phyloP scores from a whole-genome alignment of 2,113 vertebrate genomes.

The Charadrius vociferus region DNA sequence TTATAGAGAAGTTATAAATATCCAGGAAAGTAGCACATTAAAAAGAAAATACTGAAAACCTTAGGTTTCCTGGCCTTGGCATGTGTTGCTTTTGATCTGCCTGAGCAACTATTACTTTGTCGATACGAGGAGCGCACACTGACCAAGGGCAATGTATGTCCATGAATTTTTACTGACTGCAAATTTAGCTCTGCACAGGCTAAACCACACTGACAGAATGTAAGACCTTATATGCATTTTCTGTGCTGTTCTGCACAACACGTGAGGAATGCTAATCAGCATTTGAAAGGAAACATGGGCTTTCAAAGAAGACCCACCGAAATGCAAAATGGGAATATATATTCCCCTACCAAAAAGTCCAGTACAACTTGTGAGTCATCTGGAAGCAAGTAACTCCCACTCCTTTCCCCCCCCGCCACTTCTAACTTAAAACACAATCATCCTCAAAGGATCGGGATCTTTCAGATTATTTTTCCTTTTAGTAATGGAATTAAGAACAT shows the following conservation, averaged over 20 bases:
- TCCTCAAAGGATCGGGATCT: neutral
- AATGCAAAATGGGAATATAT: constrained; percentile 2
- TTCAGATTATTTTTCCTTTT: neutral
- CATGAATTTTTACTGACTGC: constrained; percentile 35
- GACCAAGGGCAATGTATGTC: constrained; percentile 24
- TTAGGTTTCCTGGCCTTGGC: neutral
- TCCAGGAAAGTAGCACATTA: neutral
- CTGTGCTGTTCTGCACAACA: neutral
- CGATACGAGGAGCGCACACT: neutral
- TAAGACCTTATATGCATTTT: constrained; percentile 40
- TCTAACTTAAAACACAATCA: neutral
- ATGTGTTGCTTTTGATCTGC: constrained; percentile 42
- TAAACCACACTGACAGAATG: constrained; percentile 10
- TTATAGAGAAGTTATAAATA: constrained; percentile 36
- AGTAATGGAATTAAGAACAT: neutral
- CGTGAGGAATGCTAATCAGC: constrained; percentile 56
- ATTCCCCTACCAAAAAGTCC: neutral
- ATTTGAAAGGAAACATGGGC: neutral
- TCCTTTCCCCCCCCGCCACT: neutral
- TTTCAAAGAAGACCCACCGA: constrained; percentile 22
- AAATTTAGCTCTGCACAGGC: neutral
- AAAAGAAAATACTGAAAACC: constrained; percentile 27
- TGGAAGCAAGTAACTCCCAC: neutral
- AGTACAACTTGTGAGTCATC: neutral
- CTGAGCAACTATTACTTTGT: constrained; percentile 19